Base-by-base conservation (phyloP, 2,113 vertebrate species). In the Tenrec ecaudatus region DNA sequence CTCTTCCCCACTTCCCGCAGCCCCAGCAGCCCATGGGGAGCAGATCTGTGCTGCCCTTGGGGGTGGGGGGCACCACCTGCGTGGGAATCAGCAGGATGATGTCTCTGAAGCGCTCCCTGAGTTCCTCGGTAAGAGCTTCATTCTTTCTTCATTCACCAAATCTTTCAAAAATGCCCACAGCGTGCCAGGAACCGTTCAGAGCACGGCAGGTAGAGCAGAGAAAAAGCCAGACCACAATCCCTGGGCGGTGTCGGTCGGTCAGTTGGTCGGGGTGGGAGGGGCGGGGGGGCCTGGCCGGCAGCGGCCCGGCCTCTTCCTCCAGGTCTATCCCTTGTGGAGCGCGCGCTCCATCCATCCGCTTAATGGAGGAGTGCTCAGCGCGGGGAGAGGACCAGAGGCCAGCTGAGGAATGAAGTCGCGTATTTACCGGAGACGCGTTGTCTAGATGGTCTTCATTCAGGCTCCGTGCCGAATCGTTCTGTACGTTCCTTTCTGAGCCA, bases 61-160 rank as follows among this genome's bases (percentile, higher is more conserved):
- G 40, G 40, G 40, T 40, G 40, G 40, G 40, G 40, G 40, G 40
- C 40, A n/a, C n/a, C n/a, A n/a, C n/a, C n/a, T n/a, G n/a, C n/a
- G n/a, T n/a, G n/a, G n/a, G n/a, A n/a, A n/a, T n/a, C n/a, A n/a
- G n/a, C n/a, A n/a, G n/a, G 19, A 3, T 68, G 66, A 12, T 31
- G 23, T 71, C n/a, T 71, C n/a, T 76, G 29, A 85, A 78, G 43
- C 19, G 47, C 64, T 40, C 29, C 20, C 79, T 25, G 68, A 71
- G 10, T 58, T 82, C 38, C 10, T 9, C 60, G 36, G 64, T 25
- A 76, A 47, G 15, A 80, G 86, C 86, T 91, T 92, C 22, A 93
- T 89, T 57, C 78, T 88, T 90, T 86, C 82, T 31, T 94, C 69
- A 69, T 89, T 90, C 38, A 71, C 43, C 58, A 79, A 77, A 40